A percentile compares a stretch with the other conserved stretches of the same genome.
phyloP scores from a whole-genome alignment of 2,888 invertebrate genomes.

The Ichneumoninae sp. region DNA sequence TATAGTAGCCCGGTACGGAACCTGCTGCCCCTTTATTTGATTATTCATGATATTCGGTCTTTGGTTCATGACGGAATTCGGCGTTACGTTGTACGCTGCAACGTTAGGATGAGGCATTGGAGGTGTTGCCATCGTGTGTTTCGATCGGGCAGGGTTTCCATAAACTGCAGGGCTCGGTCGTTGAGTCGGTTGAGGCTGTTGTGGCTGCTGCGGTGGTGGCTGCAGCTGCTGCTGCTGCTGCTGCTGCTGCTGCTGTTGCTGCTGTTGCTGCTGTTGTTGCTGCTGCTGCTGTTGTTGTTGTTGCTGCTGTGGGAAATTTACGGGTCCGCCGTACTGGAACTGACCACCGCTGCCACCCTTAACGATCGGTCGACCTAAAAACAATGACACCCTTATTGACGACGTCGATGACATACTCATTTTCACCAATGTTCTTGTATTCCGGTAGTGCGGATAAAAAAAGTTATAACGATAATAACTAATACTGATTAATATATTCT shows the following conservation, averaged over 20 bases:
- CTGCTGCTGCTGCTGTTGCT: constrained; percentile 79
- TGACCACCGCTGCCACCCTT: constrained; percentile 85
- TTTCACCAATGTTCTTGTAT: neutral
- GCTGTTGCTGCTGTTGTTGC: constrained; percentile 77
- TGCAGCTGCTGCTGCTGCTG: constrained; percentile 81
- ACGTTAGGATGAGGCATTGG: constrained; percentile 77
- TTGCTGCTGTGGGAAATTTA: constrained; percentile 75
- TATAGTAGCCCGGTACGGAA: constrained; percentile 83
- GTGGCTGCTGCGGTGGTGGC: constrained; percentile 76
- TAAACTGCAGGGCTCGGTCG: constrained; percentile 77
- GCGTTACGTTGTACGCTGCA: constrained; percentile 77
- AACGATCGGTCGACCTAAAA: constrained; percentile 86
- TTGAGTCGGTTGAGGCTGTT: constrained; percentile 77
- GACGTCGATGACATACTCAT: neutral
- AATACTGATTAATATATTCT: neutral
- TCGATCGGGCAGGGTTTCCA: constrained; percentile 80
- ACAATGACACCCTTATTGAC: constrained; percentile 14
- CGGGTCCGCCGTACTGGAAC: constrained; percentile 81
- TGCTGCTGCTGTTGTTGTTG: constrained; percentile 78
- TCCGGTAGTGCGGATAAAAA: neutral
- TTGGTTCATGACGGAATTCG: constrained; percentile 79
- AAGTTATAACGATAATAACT: neutral
- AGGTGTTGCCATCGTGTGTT: constrained; percentile 78
- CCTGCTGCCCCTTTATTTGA: constrained; percentile 86
- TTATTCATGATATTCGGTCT: constrained; percentile 82